A percentile compares a stretch with the other conserved stretches of the same genome.
Evolutionary conservation across 1,140 invertebrate species (phyloP).

Genomic region (Melanaphis sacchari): DNA sequence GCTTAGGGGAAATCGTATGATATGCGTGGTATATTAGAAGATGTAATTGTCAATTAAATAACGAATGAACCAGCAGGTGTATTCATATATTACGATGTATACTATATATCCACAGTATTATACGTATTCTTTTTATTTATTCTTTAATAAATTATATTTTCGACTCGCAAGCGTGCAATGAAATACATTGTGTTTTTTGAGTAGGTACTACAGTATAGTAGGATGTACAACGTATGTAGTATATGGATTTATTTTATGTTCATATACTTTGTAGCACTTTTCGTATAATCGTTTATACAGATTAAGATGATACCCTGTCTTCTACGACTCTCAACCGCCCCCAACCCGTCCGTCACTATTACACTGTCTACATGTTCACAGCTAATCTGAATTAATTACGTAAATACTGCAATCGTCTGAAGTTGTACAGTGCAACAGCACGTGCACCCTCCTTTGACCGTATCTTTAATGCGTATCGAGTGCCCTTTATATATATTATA

Average conservation of each 20-base stretch:
- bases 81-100: neutral
- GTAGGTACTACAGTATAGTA: neutral
- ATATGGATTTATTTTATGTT: neutral
- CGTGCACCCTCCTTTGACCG: neutral
- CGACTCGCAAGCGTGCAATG: neutral
- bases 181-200: too few species aligned
- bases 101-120: neutral
- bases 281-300: neutral
- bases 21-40: neutral
- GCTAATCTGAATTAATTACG: slow-evolving; percentile 38
- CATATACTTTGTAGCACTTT: neutral
- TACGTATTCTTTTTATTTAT: too few species aligned
- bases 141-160: neutral
- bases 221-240: too few species aligned
- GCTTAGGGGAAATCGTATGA: neutral
- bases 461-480: neutral
- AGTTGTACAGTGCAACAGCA: neutral
- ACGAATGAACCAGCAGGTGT: neutral
- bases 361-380: neutral
- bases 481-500: neutral
- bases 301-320: neutral
- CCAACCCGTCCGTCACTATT: neutral
- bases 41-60: neutral
- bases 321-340: neutral
- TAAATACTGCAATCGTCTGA: neutral